A percentile compares a stretch with the other conserved stretches of the same genome.
These are phyloP conservation scores for Muscicapa adusta DNA, from an alignment of 2,113 vertebrate species.

Conservation along the genomic window DNA sequence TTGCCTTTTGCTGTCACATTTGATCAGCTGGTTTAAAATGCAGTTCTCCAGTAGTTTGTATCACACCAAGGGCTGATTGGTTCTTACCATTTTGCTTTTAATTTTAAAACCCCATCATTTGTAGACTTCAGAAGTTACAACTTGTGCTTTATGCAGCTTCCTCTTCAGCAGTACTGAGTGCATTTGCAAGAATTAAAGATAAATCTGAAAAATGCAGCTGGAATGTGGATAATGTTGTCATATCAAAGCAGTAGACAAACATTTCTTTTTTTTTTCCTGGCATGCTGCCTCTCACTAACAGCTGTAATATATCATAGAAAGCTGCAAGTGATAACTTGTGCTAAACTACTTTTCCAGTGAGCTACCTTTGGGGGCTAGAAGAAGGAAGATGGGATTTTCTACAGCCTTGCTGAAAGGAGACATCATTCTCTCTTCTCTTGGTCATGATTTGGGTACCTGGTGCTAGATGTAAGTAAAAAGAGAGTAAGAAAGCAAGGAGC, in stretches of 20 bases:
- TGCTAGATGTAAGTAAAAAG: background rate
- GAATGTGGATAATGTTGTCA: background rate
- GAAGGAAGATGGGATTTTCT: background rate
- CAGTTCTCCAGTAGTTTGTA: background rate
- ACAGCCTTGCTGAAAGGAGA: background rate
- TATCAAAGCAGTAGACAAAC: background rate
- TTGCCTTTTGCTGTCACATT: background rate
- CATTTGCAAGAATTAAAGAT: background rate
- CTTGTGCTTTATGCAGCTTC: background rate
- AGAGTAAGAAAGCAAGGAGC: background rate
- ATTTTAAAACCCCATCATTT: background rate
- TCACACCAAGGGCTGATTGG: background rate
- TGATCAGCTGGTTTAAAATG: background rate
- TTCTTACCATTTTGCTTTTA: background rate
- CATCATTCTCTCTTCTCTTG: background rate
- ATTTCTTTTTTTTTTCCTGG: background rate
- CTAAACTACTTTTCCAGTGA: background rate
- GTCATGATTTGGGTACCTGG: background rate
- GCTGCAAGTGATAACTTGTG: background rate
- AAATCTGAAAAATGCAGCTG: background rate
- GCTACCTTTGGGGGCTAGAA: background rate
- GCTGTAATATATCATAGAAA: background rate
- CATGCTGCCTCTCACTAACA: background rate
- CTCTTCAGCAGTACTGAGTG: background rate
- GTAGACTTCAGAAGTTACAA: background rate